These are phyloP conservation scores for Caenorhabditis briggsae DNA, from an alignment of 1,140 invertebrate genomes.

Conservation along the genomic window DNA sequence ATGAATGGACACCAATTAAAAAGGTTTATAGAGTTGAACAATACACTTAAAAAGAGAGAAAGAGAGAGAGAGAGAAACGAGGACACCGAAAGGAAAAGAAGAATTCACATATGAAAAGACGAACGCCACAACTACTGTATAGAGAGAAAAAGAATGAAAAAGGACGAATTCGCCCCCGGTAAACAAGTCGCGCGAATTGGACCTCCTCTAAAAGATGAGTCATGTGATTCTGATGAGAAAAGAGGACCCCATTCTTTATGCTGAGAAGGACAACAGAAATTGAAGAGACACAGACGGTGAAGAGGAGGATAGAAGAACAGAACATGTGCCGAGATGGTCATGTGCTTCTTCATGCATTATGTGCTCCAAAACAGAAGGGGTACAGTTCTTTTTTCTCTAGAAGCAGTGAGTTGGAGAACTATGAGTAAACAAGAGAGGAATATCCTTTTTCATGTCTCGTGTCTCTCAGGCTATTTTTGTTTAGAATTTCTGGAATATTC, in stretches of 20 bases:
- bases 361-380: background rate
- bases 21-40: too few relatives aligned
- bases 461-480: too few relatives aligned
- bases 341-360: background rate
- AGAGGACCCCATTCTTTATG: background rate
- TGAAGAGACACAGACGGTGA: background rate
- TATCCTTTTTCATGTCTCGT: too few relatives aligned
- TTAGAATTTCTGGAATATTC: background rate
- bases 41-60: background rate
- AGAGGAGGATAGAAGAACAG: background rate
- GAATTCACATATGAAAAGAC: too few relatives aligned
- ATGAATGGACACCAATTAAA: too few relatives aligned
- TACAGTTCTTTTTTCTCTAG: background rate
- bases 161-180: background rate
- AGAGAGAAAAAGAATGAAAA: background rate
- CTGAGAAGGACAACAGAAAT: background rate
- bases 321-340: background rate
- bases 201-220: constrained; percentile 2
- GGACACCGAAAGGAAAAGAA: background rate
- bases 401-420: too few relatives aligned
- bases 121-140: background rate
- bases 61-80: constrained; percentile 9
- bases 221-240: constrained; percentile 35
- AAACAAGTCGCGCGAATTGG: constrained; percentile 4
- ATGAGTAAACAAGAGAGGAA: background rate